Percentiles rank a stretch among this genome's conserved stretches.
These are phyloP conservation scores for Merops nubicus DNA, from an alignment of 2,113 vertebrate species.

Conservation along the genomic window DNA sequence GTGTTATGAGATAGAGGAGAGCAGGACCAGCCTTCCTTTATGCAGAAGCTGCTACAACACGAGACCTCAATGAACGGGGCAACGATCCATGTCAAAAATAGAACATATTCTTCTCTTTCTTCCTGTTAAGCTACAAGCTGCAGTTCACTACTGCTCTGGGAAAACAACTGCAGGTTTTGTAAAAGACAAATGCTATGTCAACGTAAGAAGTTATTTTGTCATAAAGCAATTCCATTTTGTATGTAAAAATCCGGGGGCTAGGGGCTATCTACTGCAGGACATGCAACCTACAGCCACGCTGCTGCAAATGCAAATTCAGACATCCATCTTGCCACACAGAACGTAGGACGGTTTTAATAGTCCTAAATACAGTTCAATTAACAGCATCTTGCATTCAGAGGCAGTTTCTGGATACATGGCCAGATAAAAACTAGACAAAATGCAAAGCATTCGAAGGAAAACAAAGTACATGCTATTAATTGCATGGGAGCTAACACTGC, in stretches of 20 bases:
- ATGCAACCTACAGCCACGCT: rapidly evolving
- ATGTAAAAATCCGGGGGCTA: not conserved
- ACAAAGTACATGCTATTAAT: slow-evolving; percentile 23
- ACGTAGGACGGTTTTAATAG: not conserved
- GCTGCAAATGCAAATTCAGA: not conserved
- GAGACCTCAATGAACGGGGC: not conserved
- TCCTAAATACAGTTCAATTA: not conserved
- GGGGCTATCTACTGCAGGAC: not conserved
- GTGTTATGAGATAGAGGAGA: not conserved
- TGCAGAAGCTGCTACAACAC: not conserved
- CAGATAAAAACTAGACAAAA: slow-evolving; percentile 40
- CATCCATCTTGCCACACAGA: not conserved
- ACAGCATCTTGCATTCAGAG: not conserved
- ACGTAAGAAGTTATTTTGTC: not conserved
- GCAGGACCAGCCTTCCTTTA: not conserved
- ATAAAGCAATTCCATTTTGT: not conserved
- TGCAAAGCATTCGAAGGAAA: slow-evolving; percentile 5
- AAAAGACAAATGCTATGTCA: not conserved
- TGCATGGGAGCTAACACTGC: slow-evolving; percentile 19
- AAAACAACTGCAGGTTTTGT: not conserved
- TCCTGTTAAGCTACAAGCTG: not conserved
- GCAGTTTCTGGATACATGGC: not conserved
- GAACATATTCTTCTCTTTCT: not conserved
- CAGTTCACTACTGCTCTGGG: not conserved
- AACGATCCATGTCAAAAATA: rapidly evolving